These are phyloP conservation scores for Encarsia formosa DNA, from an alignment of 2,888 invertebrate genomes.

Conservation along the genomic window DNA sequence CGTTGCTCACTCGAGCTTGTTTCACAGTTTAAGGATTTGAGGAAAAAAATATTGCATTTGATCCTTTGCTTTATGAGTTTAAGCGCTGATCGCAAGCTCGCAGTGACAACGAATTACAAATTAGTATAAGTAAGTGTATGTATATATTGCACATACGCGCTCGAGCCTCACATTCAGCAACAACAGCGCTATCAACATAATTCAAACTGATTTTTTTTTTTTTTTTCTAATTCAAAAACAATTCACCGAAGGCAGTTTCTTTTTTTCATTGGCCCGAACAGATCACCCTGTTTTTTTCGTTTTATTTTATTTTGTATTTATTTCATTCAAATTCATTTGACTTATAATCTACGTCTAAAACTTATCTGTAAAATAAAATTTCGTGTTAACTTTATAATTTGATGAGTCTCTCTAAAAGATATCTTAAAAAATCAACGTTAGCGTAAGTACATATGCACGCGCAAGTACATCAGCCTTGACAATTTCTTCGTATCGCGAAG, in stretches of 20 bases:
- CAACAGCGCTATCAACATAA: neutral
- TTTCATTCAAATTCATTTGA: constrained; percentile 10
- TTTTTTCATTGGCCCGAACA: constrained; percentile 17
- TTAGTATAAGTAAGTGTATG: constrained; percentile 24
- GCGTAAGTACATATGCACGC: constrained; percentile 18
- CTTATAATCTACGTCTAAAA: constrained; percentile 15
- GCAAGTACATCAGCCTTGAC: constrained; percentile 22
- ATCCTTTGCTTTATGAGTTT: constrained; percentile 12
- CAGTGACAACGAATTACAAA: constrained; percentile 12
- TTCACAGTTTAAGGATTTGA: constrained; percentile 6
- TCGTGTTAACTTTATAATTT: constrained; percentile 12
- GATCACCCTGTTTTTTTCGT: constrained; percentile 22
- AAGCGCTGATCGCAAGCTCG: constrained; percentile 7
- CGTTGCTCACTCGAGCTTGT: constrained; percentile 21
- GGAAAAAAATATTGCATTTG: constrained; percentile 21
- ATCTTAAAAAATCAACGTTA: constrained; percentile 20
- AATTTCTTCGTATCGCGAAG: constrained; percentile 13
- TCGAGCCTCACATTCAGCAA: constrained; percentile 10
- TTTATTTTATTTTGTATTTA: too few relatives aligned
- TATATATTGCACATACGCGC: constrained; percentile 31
- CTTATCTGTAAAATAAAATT: constrained; percentile 16
- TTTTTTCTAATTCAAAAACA: constrained; percentile 7
- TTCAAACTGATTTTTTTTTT: neutral
- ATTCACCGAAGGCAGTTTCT: constrained; percentile 21
- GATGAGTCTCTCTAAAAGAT: constrained; percentile 15